Base-by-base conservation (phyloP, 2,888 invertebrate species). In the Protodeltote pygarga region DNA sequence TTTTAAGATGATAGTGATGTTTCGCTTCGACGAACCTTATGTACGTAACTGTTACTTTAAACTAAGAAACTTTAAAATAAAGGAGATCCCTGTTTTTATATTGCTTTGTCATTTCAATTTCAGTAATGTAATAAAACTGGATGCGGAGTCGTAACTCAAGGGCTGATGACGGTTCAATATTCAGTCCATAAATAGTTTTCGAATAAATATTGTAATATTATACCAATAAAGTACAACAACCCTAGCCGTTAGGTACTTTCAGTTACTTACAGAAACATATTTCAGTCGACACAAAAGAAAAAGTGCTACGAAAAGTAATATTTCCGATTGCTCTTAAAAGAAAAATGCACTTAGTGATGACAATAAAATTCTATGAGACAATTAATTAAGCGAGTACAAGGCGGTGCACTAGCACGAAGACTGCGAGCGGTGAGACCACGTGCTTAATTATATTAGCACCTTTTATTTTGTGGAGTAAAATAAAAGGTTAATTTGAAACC, bases 31-130 rank as follows among this genome's bases (percentile, higher is more conserved):
- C 75, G 79, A 79, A 81, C 77, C 83, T 80, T 78, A 83, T 83
- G 84, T 85, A 88, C 80, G 82, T 89, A 87, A 87, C 76, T 87
- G 89, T 89, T 89, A 88, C 70, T 69, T 79, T 82, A 78, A 83
- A 62, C 74, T 83, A 81, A 82, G 74, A 76, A n/a, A 77, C 59
- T 72, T 74, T 75, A 81, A 83, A 88, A 81, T 85, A 87, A 89
- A 88, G 78, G 78, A 75, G 73, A 76, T 81, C 72, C 75, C 77
- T 73, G 81, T 87, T 89, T 89, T 81, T 83, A 75, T 52, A 51
- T 37, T 27, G 34, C 45, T 38, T 65, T 66, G 45, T 58, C 47
- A 60, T 53, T 58, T 41, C 28, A 25, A 20, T 45, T 37, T 28
- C 10, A 40, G 21, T 25, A 24, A 19, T 27, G n/a, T 10, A 20